These are phyloP conservation scores for Dryobota labecula DNA, from an alignment of 2,888 invertebrate species.

Conservation along the genomic window DNA sequence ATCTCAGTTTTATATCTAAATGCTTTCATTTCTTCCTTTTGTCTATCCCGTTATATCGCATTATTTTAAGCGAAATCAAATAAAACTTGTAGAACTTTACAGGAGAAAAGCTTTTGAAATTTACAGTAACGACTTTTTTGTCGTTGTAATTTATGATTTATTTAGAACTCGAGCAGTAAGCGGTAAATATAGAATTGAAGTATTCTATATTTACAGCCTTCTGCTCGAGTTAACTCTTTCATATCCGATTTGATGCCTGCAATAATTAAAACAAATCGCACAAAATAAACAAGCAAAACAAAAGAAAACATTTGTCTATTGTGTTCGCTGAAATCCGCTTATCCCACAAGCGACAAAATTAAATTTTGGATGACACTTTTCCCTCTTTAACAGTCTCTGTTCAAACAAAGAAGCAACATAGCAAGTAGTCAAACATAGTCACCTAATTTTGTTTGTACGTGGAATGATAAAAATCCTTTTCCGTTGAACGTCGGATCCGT, in stretches of 20 bases:
- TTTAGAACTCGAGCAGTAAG: no score
- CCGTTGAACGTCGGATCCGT: slow-evolving; percentile 46
- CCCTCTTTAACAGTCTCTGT: slow-evolving; percentile 29
- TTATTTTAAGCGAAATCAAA: slow-evolving; percentile 24
- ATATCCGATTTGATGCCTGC: slow-evolving; percentile 28
- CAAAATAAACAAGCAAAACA: slow-evolving; percentile 36
- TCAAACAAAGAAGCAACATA: slow-evolving; percentile 45
- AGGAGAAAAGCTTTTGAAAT: slow-evolving; percentile 16
- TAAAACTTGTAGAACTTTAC: neutral
- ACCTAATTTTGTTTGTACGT: slow-evolving; percentile 54
- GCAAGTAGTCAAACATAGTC: slow-evolving; percentile 49
- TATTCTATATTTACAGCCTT: slow-evolving; percentile 17
- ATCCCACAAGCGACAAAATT: slow-evolving; percentile 41
- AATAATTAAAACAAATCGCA: slow-evolving; percentile 31
- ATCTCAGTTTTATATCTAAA: slow-evolving; percentile 32
- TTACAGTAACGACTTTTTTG: neutral
- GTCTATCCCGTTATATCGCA: slow-evolving; percentile 3
- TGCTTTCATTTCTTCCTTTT: slow-evolving; percentile 32
- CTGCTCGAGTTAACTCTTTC: slow-evolving; percentile 26
- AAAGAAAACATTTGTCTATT: slow-evolving; percentile 41
- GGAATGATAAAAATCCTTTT: slow-evolving; percentile 52
- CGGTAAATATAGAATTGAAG: no score
- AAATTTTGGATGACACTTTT: slow-evolving; percentile 25
- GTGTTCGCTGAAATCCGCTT: slow-evolving; percentile 33
- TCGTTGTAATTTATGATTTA: neutral